Conservation (phyloP, 2,888 invertebrate species). For the Arenicola marina region DNA sequence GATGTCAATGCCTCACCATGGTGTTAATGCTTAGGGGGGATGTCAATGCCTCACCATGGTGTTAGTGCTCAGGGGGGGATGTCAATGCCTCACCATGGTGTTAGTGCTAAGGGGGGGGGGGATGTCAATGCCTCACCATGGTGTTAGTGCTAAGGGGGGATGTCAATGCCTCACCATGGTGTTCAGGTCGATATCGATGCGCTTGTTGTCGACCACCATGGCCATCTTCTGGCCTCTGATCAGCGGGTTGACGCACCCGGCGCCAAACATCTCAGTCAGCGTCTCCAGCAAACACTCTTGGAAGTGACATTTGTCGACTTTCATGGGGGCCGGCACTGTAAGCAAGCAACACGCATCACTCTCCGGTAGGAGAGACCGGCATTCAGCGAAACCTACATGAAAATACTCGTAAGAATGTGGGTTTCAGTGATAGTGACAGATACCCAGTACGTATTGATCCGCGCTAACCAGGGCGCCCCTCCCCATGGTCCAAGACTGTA, state of each 20-base stretch:
- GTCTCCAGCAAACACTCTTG: conserved; percentile 87
- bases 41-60: too few species aligned
- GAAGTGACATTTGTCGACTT: conserved; percentile 88
- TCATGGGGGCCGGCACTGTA: conserved; percentile 64
- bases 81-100: too few species aligned
- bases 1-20: too few species aligned
- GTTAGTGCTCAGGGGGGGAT: too few species aligned
- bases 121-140: background rate
- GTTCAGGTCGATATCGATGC: conserved; percentile 82
- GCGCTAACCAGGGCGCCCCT: background rate
- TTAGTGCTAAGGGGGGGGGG: too few species aligned
- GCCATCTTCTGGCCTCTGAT: conserved; percentile 87
- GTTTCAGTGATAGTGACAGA: background rate
- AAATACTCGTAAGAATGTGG: background rate
- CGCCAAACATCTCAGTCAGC: conserved; percentile 94
- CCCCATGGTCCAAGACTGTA: too few species aligned
- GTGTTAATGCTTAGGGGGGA: too few species aligned
- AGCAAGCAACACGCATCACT: too few species aligned
- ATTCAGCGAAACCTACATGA: too few species aligned
- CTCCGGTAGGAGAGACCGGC: too few species aligned
- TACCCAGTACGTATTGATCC: background rate
- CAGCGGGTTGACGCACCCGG: conserved; percentile 89
- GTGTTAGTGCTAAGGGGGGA: background rate
- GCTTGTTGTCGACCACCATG: conserved; percentile 82
- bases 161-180: conserved; percentile 66